Evolutionary conservation across 2,113 vertebrate genomes (phyloP).

Genomic region (Agelaius tricolor): DNA sequence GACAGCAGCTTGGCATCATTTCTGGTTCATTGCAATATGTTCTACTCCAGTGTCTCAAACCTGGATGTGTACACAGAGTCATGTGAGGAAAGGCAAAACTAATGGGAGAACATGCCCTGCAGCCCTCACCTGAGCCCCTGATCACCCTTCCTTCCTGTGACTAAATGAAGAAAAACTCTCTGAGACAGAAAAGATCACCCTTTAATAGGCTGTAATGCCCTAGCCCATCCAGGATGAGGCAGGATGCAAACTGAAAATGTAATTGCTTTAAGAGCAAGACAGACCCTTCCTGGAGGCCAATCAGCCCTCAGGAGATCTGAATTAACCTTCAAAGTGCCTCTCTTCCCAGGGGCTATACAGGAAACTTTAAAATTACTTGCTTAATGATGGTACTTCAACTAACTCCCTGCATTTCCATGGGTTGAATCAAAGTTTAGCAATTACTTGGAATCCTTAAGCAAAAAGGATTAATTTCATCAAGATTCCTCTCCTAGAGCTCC

Average conservation of each 20-base stretch:
- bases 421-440: neutral
- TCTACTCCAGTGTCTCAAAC: neutral
- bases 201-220: neutral
- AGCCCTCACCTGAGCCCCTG: neutral
- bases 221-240: neutral
- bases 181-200: neutral
- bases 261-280: constrained; percentile 2
- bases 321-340: neutral
- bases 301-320: neutral
- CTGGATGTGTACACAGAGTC: neutral
- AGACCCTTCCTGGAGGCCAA: constrained; percentile 9
- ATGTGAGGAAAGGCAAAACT: neutral
- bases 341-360: neutral
- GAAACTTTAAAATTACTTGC: constrained; percentile 3
- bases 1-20: neutral
- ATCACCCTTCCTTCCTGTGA: constrained; percentile 1
- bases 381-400: constrained; percentile 6
- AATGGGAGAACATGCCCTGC: neutral
- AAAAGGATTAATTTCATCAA: neutral
- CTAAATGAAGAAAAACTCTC: constrained; percentile 13
- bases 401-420: neutral
- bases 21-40: neutral
- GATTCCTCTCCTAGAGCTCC: neutral
- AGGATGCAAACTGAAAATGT: neutral
- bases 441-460: neutral